These are phyloP conservation scores for Drosophila quinaria DNA, from an alignment of 2,888 invertebrate genomes.

Conservation along the genomic window DNA sequence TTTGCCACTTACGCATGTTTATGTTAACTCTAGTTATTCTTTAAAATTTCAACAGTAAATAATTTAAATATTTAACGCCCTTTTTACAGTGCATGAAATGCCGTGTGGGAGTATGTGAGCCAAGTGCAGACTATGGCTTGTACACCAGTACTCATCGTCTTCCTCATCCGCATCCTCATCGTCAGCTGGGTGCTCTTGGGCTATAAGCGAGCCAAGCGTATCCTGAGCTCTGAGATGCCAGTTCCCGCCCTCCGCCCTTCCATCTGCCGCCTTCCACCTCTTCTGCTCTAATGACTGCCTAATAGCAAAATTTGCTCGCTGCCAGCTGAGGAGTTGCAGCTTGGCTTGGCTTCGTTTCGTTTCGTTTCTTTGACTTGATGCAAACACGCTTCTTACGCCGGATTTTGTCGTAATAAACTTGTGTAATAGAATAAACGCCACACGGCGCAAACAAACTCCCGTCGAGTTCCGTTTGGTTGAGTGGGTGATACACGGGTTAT, in stretches of 20 bases:
- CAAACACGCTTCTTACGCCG: slow-evolving; percentile 65
- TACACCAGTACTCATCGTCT: slow-evolving; percentile 25
- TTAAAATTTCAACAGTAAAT: no score
- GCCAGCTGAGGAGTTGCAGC: slow-evolving; percentile 26
- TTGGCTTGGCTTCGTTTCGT: slow-evolving; percentile 24
- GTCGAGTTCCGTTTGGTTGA: slow-evolving; percentile 50
- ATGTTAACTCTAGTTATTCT: no score
- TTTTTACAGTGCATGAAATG: not conserved
- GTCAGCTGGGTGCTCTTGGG: slow-evolving; percentile 37
- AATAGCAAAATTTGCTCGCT: slow-evolving; percentile 77
- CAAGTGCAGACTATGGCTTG: slow-evolving; percentile 39
- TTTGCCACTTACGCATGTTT: no score
- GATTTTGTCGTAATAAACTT: slow-evolving; percentile 79
- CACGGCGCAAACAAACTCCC: slow-evolving; percentile 75
- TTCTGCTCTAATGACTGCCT: slow-evolving; percentile 80
- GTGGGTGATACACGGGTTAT: slow-evolving; percentile 28
- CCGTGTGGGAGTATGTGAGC: not conserved
- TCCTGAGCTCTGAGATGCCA: slow-evolving; percentile 21
- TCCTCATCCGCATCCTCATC: slow-evolving; percentile 19
- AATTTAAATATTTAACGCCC: no score
- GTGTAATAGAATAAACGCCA: slow-evolving; percentile 82
- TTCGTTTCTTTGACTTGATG: slow-evolving; percentile 41
- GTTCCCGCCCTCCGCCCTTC: not conserved
- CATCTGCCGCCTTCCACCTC: slow-evolving; percentile 26
- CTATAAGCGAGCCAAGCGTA: slow-evolving; percentile 63